phyloP scores from a whole-genome alignment of 2,113 vertebrate genomes.

The Tapirus terrestris region DNA sequence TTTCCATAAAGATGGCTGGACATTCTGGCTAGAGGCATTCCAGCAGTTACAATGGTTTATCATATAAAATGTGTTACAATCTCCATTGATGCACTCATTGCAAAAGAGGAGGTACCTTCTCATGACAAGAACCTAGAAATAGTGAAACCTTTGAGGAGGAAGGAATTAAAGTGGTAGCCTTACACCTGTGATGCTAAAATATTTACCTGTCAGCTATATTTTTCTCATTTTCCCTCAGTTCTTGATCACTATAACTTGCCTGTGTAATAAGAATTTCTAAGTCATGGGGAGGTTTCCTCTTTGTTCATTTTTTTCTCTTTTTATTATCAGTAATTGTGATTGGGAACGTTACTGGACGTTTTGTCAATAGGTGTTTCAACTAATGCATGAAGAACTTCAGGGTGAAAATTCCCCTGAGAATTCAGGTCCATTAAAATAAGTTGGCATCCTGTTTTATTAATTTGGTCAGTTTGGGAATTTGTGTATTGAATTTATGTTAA shows the following conservation, averaged over 20 bases:
- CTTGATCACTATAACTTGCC: not conserved
- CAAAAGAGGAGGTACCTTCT: not conserved
- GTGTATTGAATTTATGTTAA: not conserved
- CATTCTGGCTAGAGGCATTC: not conserved
- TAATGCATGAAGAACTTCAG: not conserved
- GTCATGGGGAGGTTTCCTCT: not conserved
- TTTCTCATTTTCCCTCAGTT: not conserved
- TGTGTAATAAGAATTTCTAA: conserved; percentile 1
- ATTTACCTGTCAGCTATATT: not conserved
- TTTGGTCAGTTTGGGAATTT: not conserved
- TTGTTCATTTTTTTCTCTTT: not conserved
- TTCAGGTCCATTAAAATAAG: not conserved
- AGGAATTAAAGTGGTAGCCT: not conserved
- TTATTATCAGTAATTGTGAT: conserved; percentile 9
- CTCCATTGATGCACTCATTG: not conserved
- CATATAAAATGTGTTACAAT: not conserved
- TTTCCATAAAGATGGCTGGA: not conserved
- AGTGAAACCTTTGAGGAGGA: not conserved
- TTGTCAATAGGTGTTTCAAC: not conserved
- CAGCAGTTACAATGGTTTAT: not conserved
- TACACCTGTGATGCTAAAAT: not conserved
- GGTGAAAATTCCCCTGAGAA: not conserved
- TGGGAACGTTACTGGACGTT: not conserved
- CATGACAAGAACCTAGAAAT: not conserved
- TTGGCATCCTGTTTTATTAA: not conserved